Conservation (phyloP, 2,113 vertebrate species). For the Cacatua alba region DNA sequence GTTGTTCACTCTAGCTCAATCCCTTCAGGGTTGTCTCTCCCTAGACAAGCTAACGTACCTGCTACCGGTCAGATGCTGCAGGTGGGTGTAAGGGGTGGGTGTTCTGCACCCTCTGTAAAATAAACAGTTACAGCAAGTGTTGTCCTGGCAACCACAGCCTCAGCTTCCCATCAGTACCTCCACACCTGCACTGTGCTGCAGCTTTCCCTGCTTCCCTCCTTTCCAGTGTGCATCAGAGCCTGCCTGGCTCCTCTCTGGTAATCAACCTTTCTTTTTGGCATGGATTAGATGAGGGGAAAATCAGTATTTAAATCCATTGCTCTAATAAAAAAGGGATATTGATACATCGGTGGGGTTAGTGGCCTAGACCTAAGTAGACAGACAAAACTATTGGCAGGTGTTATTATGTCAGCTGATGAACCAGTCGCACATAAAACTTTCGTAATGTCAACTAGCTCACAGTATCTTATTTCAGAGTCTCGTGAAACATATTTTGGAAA, state of each 20-base stretch:
- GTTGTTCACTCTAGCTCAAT: rapidly evolving
- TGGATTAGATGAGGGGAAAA: neutral
- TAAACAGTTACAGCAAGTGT: neutral
- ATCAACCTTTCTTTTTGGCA: neutral
- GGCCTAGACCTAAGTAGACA: neutral
- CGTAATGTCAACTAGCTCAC: neutral
- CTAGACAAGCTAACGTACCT: neutral
- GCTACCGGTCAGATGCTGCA: neutral
- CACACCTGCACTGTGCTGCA: rapidly evolving
- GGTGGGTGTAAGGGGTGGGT: neutral
- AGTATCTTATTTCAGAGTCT: neutral
- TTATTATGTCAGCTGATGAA: neutral
- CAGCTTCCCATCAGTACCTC: rapidly evolving
- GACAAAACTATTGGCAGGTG: neutral
- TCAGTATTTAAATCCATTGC: neutral
- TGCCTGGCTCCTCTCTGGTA: neutral
- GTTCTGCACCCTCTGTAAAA: neutral
- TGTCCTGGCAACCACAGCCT: rapidly evolving
- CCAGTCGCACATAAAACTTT: neutral
- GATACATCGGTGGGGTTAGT: neutral
- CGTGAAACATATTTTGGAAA: neutral
- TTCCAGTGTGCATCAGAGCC: rapidly evolving
- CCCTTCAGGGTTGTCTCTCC: neutral
- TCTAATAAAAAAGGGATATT: neutral
- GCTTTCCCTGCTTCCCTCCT: neutral